Conservation (phyloP, 2,113 vertebrate species). For the Corythoichthys haematopterus region DNA sequence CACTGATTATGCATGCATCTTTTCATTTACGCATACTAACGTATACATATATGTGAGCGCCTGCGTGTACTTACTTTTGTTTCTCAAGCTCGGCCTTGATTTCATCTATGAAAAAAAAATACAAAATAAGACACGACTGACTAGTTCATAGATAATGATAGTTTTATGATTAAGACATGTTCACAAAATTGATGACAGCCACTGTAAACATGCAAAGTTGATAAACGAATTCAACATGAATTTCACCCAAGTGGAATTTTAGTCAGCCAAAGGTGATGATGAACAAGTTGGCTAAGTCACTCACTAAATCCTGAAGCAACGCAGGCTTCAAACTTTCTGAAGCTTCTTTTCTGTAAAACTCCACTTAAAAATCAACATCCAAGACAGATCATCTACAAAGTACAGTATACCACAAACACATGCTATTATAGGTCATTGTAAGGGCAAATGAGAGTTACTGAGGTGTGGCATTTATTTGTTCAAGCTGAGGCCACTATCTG, state of each 20-base stretch:
- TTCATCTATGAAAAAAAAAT: constrained; percentile 78
- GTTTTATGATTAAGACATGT: not conserved
- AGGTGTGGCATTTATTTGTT: not conserved
- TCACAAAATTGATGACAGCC: not conserved
- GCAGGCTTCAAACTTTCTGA: not conserved
- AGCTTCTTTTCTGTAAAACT: not conserved
- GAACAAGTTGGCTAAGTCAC: not conserved
- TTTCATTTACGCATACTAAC: not conserved
- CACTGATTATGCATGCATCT: not conserved
- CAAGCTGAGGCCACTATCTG: not conserved
- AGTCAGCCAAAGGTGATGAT: not conserved
- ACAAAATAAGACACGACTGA: constrained; percentile 30
- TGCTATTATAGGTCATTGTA: not conserved
- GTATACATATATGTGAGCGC: not conserved
- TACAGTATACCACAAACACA: not conserved
- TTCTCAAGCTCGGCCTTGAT: constrained; percentile 88
- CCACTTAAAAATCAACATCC: no score
- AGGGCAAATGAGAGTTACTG: not conserved
- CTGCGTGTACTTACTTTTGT: constrained; percentile 78
- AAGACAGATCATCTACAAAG: no score
- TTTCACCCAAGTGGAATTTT: not conserved
- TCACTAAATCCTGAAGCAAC: not conserved
- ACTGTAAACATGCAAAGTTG: not conserved
- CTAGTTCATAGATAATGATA: not conserved
- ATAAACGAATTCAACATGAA: not conserved